Evolutionary conservation across 1,140 invertebrate genomes (phyloP), one percentile per base, ranked within the genome.

Genomic region (Teleogryllus occipitalis): DNA sequence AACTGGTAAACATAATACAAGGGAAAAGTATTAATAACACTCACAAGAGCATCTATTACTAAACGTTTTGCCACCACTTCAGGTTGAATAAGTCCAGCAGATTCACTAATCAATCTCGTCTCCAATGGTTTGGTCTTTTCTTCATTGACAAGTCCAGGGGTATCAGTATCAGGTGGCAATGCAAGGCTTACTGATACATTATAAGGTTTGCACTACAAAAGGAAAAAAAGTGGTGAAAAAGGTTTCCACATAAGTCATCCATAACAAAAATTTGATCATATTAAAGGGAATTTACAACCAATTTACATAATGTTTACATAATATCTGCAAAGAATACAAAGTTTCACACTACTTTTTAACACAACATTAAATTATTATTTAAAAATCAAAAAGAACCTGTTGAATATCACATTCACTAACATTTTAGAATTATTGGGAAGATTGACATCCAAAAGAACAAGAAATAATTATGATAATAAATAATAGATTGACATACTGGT

Each of bases 91-190:
- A 99, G 85, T 7, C 95, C 95, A 39, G 90, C 92, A 74, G 92
- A 86, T 80, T 94, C 90, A 5, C 93, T 96, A 82, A 99, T 98
- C 3, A 97, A 86, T 85, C 92, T 92, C 0, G 97, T 98, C 89
- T 97, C 97, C 76, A 90, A 87, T 4, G 96, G 96, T 88, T 98
- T 97, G 0, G 90, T 89, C 83, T 93, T 87, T 84, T 96, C 91
- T 88, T 99, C 97, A 82, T 91, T 89, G 77, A 90, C 91, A 87
- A 96, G 98, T 27, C 98, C 98, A 65, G 98, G 97, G 5, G 98
- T 99, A 84, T 99, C 96, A 1, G 98, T 99, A 84, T 99, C 98
- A 8, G 98, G 96, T 39, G 98, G 98, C 83, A 96, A 91, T 8
- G 93, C 90, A 7, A 99, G 83, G 0, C 96, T 99, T 0, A 99